Conservation (phyloP, 2,888 invertebrate genomes). For the Autographa pulchrina region DNA sequence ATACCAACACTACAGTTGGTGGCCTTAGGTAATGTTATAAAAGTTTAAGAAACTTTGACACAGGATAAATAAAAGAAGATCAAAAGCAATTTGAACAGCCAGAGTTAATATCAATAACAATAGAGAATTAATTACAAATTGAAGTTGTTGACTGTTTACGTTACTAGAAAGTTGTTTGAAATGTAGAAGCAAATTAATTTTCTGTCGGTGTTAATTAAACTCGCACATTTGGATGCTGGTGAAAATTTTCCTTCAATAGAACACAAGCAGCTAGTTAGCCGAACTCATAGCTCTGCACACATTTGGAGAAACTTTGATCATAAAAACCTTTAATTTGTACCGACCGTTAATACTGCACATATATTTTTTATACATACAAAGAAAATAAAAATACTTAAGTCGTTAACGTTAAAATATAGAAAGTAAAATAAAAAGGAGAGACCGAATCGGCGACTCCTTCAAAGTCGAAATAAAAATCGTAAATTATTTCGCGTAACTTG, state of each 20-base stretch:
- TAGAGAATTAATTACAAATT: too few relatives aligned
- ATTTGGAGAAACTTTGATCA: background rate
- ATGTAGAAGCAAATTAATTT: background rate
- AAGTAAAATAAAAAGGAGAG: background rate
- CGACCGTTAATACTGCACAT: background rate
- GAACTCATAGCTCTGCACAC: conserved; percentile 3
- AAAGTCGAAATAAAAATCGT: background rate
- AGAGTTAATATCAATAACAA: too few relatives aligned
- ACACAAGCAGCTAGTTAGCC: background rate
- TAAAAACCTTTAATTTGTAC: background rate
- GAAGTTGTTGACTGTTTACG: too few relatives aligned
- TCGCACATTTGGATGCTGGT: background rate
- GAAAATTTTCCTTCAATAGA: background rate
- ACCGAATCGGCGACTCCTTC: background rate
- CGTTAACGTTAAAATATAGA: background rate
- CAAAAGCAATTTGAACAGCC: too few relatives aligned
- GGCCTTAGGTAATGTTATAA: too few relatives aligned
- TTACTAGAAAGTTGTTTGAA: background rate
- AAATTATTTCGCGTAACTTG: background rate
- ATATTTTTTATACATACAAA: background rate
- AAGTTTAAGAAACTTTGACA: too few relatives aligned
- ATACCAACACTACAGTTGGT: too few relatives aligned
- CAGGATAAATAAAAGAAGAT: too few relatives aligned
- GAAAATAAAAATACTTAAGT: background rate
- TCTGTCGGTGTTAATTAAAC: conserved; percentile 1